phyloP scores from a whole-genome alignment of 1,140 invertebrate genomes.

The Stratiolaelaps scimitus region DNA sequence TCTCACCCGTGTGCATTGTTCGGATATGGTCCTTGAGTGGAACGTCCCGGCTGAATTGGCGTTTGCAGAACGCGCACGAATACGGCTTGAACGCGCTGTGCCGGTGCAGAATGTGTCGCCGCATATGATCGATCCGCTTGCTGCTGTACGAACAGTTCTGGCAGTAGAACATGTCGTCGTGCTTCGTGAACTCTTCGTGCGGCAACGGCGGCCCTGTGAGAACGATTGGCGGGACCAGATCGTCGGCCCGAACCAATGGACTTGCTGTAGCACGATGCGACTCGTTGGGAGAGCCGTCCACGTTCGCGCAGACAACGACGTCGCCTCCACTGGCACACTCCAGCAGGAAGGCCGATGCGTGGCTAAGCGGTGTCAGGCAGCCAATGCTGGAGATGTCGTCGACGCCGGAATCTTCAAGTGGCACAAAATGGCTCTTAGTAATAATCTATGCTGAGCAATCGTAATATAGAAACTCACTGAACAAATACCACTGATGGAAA shows the following conservation, averaged over 20 bases:
- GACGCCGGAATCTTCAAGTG: too few species aligned
- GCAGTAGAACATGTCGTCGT: not conserved
- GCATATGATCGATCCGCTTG: constrained; percentile 9
- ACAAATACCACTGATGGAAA: too few species aligned
- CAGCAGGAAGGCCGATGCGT: too few species aligned
- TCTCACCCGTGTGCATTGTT: constrained; percentile 10
- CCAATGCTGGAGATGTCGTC: too few species aligned
- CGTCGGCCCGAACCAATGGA: not conserved
- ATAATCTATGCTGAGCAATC: too few species aligned
- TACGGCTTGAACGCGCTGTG: constrained; percentile 6
- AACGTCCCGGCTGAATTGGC: constrained; percentile 10
- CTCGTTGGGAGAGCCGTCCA: too few species aligned
- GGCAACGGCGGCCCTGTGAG: constrained; percentile 15
- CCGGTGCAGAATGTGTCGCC: constrained; percentile 15
- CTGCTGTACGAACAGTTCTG: not conserved
- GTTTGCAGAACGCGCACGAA: constrained; percentile 2
- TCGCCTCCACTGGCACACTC: too few species aligned
- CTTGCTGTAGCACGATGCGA: too few species aligned
- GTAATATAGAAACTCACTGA: too few species aligned
- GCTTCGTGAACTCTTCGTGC: constrained; percentile 7
- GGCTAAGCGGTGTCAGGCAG: too few species aligned
- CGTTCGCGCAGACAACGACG: too few species aligned
- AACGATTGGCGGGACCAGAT: not conserved
- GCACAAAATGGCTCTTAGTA: too few species aligned
- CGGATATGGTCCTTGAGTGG: constrained; percentile 11